Percentiles rank a stretch among this genome's conserved stretches.
Evolutionary conservation across 2,888 invertebrate genomes (phyloP).

Genomic region (Alcis repandata): DNA sequence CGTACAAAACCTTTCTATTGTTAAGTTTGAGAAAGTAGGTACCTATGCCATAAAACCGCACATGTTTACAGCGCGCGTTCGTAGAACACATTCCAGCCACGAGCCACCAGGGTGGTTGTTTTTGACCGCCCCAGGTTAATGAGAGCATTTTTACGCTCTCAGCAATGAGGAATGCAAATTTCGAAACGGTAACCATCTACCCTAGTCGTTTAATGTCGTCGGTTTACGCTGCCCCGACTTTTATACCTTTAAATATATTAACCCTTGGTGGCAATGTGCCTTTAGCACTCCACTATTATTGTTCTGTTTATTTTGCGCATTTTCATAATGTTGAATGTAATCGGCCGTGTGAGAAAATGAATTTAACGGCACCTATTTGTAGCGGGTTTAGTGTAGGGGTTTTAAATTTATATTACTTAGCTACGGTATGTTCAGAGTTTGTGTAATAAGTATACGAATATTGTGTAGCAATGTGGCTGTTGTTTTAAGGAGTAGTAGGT

Average conservation of each 20-base stretch:
- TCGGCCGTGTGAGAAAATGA: slow-evolving; percentile 35
- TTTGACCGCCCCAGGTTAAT: slow-evolving; percentile 82
- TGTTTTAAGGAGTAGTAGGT: too few relatives aligned
- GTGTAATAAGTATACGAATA: not conserved
- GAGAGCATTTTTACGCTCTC: slow-evolving; percentile 84
- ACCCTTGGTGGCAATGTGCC: slow-evolving; percentile 58
- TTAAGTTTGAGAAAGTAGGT: too few relatives aligned
- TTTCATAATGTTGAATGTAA: slow-evolving; percentile 47
- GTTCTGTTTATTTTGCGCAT: slow-evolving; percentile 64
- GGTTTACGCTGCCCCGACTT: slow-evolving; percentile 71
- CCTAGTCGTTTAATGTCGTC: slow-evolving; percentile 76
- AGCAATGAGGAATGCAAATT: slow-evolving; percentile 86
- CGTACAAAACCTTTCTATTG: not conserved
- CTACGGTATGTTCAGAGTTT: not conserved
- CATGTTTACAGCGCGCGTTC: slow-evolving; percentile 42
- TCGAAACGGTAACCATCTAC: slow-evolving; percentile 76
- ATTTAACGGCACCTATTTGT: slow-evolving; percentile 26
- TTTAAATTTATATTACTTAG: slow-evolving; percentile 53
- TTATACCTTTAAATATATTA: slow-evolving; percentile 78
- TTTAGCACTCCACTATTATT: slow-evolving; percentile 72
- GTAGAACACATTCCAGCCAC: slow-evolving; percentile 44
- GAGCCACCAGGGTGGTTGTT: slow-evolving; percentile 65
- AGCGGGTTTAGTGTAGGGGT: slow-evolving; percentile 45
- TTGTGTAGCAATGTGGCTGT: not conserved
- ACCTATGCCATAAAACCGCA: slow-evolving; percentile 44